Percentiles rank a stretch among this genome's conserved stretches.
These are phyloP conservation scores for Bubalus kerabau DNA, from an alignment of 2,113 vertebrate species.

Conservation along the genomic window DNA sequence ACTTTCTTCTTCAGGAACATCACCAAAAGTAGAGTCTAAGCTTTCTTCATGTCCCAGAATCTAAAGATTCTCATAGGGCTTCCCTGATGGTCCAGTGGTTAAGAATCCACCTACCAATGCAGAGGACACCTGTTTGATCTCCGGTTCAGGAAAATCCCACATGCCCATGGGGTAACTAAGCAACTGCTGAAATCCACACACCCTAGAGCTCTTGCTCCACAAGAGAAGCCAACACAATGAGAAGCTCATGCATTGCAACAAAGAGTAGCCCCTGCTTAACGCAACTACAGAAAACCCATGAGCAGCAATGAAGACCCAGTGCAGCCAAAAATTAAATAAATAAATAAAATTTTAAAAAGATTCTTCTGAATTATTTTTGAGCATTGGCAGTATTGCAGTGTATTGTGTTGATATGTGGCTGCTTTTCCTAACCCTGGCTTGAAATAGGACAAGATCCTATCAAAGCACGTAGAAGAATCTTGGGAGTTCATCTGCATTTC, in stretches of 20 bases:
- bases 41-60: conserved; percentile 7
- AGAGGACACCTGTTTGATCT: not conserved
- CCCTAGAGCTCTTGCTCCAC: not conserved
- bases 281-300: not conserved
- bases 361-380: conserved; percentile 1
- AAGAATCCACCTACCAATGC: not conserved
- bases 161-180: not conserved
- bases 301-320: not conserved
- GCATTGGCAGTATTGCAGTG: not conserved
- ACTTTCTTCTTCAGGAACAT: conserved; percentile 18
- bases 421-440: not conserved
- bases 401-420: not conserved
- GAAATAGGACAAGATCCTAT: conserved; percentile 7
- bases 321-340: not conserved
- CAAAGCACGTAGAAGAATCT: conserved; percentile 10
- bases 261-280: not conserved
- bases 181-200: not conserved
- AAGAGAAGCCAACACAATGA: not conserved
- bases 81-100: not conserved
- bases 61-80: not conserved
- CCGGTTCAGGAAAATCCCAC: not conserved
- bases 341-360: not conserved
- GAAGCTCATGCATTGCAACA: not conserved
- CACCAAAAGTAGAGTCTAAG: conserved; percentile 7
- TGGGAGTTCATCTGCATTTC: not conserved